These are phyloP conservation scores for Vireo griseus DNA, from an alignment of 2,797 vertebrate genomes.

Conservation along the genomic window DNA sequence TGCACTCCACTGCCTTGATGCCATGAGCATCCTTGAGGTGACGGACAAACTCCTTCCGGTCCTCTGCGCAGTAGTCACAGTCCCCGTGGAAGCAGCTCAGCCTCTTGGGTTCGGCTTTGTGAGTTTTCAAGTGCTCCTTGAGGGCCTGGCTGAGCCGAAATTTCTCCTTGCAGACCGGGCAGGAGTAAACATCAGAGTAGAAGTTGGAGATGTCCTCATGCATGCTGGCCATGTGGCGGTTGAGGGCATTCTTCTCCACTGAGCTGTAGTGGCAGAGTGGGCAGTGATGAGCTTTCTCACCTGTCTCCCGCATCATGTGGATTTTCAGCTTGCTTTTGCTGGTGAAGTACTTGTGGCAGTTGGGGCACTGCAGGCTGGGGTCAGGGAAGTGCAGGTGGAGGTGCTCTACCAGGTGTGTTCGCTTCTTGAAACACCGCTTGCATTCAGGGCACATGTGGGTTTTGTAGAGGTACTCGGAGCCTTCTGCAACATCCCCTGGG, in stretches of 20 bases:
- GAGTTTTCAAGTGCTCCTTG: conserved; percentile 92
- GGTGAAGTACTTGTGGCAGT: conserved; percentile 91
- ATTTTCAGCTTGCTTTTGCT: conserved; percentile 95
- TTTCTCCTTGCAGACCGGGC: conserved; percentile 84
- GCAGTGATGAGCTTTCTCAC: conserved; percentile 87
- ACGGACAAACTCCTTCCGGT: conserved; percentile 82
- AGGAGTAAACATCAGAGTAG: conserved; percentile 78
- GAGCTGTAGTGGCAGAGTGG: conserved; percentile 90
- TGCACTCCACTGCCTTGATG: conserved; percentile 82
- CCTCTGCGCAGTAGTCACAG: conserved; percentile 77
- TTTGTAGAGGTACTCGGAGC: conserved; percentile 83
- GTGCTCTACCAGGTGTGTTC: conserved; percentile 92
- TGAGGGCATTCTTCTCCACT: conserved; percentile 89
- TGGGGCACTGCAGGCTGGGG: conserved; percentile 90
- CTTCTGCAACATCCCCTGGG: conserved; percentile 75
- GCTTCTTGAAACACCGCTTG: conserved; percentile 94
- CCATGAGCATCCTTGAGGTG: conserved; percentile 82
- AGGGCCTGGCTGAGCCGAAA: conserved; percentile 88
- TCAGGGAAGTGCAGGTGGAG: conserved; percentile 92
- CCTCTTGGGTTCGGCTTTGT: conserved; percentile 74
- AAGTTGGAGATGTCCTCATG: conserved; percentile 79
- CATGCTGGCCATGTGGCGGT: conserved; percentile 87
- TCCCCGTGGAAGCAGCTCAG: conserved; percentile 82
- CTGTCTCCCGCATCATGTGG: conserved; percentile 88
- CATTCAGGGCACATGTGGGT: conserved; percentile 94